A percentile compares a stretch with the other conserved stretches of the same genome.
Evolutionary conservation across 1,140 invertebrate species (phyloP).

Genomic region (Camponotus pennsylvanicus): DNA sequence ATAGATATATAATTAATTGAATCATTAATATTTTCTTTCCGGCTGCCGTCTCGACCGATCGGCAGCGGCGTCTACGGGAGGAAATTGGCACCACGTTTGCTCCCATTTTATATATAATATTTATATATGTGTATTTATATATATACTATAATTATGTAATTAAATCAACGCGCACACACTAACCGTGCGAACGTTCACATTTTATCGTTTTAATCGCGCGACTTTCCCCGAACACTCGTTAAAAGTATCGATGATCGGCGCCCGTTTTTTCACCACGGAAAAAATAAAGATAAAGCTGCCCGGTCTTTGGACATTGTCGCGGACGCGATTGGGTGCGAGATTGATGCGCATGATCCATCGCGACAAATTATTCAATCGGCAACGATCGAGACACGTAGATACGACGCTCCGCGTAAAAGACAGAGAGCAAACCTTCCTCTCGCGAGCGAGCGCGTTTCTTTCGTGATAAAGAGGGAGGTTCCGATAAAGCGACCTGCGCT

Average conservation of each 20-base stretch:
- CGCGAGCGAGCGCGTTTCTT: conserved; percentile 1
- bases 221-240: conserved; percentile 57
- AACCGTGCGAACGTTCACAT: conserved; percentile 51
- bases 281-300: conserved; percentile 69
- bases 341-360: conserved; percentile 14
- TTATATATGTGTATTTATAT: conserved; percentile 54
- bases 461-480: conserved; percentile 5
- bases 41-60: conserved; percentile 65
- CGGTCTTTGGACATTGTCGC: conserved; percentile 70
- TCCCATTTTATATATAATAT: conserved; percentile 77
- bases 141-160: conserved; percentile 43
- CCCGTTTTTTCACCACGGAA: conserved; percentile 65
- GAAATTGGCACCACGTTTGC: conserved; percentile 85
- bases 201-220: conserved; percentile 56
- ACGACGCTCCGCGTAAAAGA: conserved; percentile 13
- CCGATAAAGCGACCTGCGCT: conserved; percentile 69
- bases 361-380: conserved; percentile 8
- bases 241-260: conserved; percentile 71
- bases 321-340: conserved; percentile 17
- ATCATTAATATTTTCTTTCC: conserved; percentile 66
- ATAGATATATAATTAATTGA: conserved; percentile 70
- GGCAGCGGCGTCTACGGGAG: conserved; percentile 81
- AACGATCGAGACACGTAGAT: background rate
- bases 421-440: too few species aligned
- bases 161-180: conserved; percentile 32